phyloP scores from a whole-genome alignment of 2,113 vertebrate genomes.

The Pachyramphus minor region DNA sequence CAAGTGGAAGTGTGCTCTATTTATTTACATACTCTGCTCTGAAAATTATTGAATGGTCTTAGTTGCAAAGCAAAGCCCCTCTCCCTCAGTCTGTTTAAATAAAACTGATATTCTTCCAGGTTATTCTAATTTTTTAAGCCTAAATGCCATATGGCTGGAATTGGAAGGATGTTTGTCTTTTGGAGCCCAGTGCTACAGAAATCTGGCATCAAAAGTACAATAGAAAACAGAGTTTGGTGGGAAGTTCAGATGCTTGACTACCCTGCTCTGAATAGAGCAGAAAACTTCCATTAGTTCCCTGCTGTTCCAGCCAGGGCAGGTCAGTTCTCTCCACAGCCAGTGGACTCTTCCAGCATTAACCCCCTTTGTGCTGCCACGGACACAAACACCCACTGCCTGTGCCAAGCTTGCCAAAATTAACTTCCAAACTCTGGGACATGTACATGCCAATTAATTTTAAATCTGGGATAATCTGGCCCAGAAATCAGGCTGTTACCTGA shows the following conservation, averaged over 20 bases:
- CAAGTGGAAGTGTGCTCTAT: background rate
- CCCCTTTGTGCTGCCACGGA: background rate
- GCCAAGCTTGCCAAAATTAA: background rate
- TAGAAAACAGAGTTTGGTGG: constrained; percentile 55
- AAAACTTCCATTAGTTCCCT: constrained; percentile 64
- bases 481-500: background rate
- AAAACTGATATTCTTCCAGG: background rate
- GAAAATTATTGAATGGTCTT: background rate
- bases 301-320: constrained; percentile 47
- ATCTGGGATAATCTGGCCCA: background rate
- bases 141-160: background rate
- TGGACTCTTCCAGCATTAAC: constrained; percentile 51
- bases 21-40: background rate
- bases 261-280: constrained; percentile 43
- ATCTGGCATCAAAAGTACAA: constrained; percentile 58
- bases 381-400: rapidly evolving
- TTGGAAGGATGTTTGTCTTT: constrained; percentile 11
- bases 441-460: background rate
- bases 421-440: background rate
- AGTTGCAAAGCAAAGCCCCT: background rate
- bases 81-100: background rate
- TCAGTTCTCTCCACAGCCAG: constrained; percentile 25
- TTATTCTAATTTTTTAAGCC: background rate
- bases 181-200: background rate
- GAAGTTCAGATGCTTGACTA: constrained; percentile 62